Base-by-base conservation (phyloP, 2,888 invertebrate genomes). In the Halictus ligatus region DNA sequence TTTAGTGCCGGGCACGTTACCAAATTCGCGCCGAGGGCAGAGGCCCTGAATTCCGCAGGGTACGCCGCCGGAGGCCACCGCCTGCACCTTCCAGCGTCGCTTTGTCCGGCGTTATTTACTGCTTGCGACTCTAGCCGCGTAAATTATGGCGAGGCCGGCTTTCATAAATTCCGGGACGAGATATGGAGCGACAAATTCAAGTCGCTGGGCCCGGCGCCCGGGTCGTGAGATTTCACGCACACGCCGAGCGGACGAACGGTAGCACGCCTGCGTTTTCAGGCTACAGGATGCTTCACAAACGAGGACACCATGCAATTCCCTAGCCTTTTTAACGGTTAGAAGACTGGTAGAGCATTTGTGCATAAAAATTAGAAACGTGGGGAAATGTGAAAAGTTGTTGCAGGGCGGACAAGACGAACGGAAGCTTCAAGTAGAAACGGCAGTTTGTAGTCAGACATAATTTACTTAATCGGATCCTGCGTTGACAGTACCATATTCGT, bases 171-270 rank as follows among this genome's bases (percentile, higher is more conserved):
- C 89, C 87, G 25, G 60, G 89, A 89, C 91, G 90, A 93, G 93
- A 93, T 93, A 93, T 93, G 93, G 93, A 93, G 93, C 93, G 93
- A 92, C 93, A 93, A 93, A 93, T 93, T 93, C 92, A 92, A 91
- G 92, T 93, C 92, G 89, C 89, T 81, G 91, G 89, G 87, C 89
- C 91, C 77, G 89, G 91, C 90, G 91, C 88, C 86, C 89, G 71
- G 84, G 76, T 84, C 85, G 88, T 83, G 86, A 75, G 79, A 87
- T 75, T 83, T 78, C 88, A 75, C 69, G 83, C 81, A 79, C 73
- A 74, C 73, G 73, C 79, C 58, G 78, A 46, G 74, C 50, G 80
- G 50, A 35, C 83, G 67, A 83, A 85, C 88, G 78, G 83, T 86
- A 81, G 85, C 87, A 82, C 83, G 80, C 81, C 83, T 75, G 83